These are phyloP conservation scores for Cryptus viduatorius DNA, from an alignment of 2,888 invertebrate genomes.

Conservation along the genomic window DNA sequence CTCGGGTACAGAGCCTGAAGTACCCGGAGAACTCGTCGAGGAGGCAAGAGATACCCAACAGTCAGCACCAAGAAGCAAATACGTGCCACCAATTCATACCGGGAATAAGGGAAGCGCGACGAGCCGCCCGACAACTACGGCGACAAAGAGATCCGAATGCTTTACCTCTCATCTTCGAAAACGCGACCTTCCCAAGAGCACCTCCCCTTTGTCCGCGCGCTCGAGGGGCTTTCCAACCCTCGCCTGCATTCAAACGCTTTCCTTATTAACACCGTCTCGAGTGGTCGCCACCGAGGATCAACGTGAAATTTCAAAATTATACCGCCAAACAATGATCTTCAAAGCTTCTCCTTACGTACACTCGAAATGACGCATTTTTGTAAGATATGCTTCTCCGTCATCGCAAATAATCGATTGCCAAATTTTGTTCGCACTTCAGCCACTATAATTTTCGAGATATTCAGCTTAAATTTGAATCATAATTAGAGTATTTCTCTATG, in stretches of 20 bases:
- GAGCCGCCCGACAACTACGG: not conserved
- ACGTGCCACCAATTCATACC: slow-evolving; percentile 60
- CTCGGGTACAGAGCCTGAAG: slow-evolving; percentile 35
- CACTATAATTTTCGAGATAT: too few species aligned
- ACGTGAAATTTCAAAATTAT: slow-evolving; percentile 27
- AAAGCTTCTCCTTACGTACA: slow-evolving; percentile 5
- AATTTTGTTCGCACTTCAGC: too few species aligned
- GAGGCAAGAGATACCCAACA: slow-evolving; percentile 28
- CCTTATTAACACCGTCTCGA: slow-evolving; percentile 67
- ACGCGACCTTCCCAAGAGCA: slow-evolving; percentile 25
- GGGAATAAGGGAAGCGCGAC: slow-evolving; percentile 31
- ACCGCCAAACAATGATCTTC: not conserved
- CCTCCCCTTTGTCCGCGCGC: slow-evolving; percentile 42
- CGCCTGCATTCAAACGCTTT: slow-evolving; percentile 41
- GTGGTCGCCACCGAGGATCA: slow-evolving; percentile 40
- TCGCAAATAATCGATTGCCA: too few species aligned
- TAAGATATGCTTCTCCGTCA: not conserved
- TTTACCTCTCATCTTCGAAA: slow-evolving; percentile 43
- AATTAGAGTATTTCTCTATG: not conserved
- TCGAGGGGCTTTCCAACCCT: slow-evolving; percentile 22
- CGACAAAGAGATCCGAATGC: slow-evolving; percentile 32
- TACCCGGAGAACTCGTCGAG: slow-evolving; percentile 25
- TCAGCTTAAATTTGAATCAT: too few species aligned
- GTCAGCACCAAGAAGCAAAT: slow-evolving; percentile 27
- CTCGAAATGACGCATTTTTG: not conserved